Conservation (phyloP, 1,140 invertebrate genomes). For the Orchestia grillus region DNA sequence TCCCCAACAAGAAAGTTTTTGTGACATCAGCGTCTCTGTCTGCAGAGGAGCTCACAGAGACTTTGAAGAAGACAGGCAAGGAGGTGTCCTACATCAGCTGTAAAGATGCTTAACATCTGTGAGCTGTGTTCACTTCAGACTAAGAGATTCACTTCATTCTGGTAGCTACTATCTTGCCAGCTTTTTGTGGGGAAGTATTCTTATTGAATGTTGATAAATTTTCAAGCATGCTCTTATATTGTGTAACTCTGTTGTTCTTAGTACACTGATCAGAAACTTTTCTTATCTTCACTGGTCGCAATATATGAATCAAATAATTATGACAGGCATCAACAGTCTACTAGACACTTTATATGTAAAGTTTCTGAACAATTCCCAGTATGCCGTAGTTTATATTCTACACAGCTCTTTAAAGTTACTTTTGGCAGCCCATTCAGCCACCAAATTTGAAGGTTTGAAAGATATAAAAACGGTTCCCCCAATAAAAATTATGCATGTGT, state of each 20-base stretch:
- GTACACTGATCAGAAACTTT: background rate
- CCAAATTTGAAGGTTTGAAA: background rate
- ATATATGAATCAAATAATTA: background rate
- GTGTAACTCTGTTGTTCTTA: background rate
- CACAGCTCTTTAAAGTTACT: background rate
- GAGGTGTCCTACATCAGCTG: conserved; percentile 66
- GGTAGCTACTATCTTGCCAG: background rate
- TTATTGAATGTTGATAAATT: background rate
- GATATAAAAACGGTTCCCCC: too few relatives aligned
- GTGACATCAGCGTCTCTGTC: conserved; percentile 70
- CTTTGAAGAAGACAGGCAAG: conserved; percentile 73
- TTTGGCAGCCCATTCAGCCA: background rate
- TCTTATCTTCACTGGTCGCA: background rate
- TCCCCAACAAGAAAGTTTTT: conserved; percentile 70
- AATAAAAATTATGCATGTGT: too few relatives aligned
- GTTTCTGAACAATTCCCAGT: too few relatives aligned
- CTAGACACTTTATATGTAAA: too few relatives aligned
- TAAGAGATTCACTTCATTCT: background rate
- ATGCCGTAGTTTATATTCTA: too few relatives aligned
- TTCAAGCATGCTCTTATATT: background rate
- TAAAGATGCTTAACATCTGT: conserved; percentile 59
- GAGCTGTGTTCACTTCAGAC: background rate
- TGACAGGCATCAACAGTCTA: background rate
- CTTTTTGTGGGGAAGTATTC: background rate
- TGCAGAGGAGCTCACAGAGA: conserved; percentile 70